A percentile compares a stretch with the other conserved stretches of the same genome.
These are phyloP conservation scores for Periophthalmodon schlosseri DNA, from an alignment of 2,113 vertebrate genomes.

Conservation along the genomic window DNA sequence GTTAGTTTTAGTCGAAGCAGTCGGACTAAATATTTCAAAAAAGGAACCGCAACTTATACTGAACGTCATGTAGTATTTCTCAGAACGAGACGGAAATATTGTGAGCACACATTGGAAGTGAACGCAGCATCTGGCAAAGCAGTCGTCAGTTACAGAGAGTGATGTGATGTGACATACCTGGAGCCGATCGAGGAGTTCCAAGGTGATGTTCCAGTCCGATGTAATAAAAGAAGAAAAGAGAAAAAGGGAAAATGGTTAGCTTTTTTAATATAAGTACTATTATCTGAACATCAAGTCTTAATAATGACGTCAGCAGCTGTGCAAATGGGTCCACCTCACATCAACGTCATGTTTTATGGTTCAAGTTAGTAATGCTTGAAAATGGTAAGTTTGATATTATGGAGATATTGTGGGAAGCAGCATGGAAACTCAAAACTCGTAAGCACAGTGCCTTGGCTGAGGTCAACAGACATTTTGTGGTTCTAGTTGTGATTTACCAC, in stretches of 20 bases:
- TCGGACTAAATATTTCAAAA: constrained; percentile 12
- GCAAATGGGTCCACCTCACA: constrained; percentile 27
- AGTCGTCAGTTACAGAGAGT: constrained; percentile 5
- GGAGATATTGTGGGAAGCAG: background rate
- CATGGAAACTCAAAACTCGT: background rate
- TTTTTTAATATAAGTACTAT: background rate
- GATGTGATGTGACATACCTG: constrained; percentile 65
- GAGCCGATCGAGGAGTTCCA: constrained; percentile 29
- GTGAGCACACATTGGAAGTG: background rate
- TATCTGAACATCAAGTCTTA: background rate
- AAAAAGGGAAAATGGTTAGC: constrained; percentile 42
- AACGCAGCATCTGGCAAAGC: constrained; percentile 6
- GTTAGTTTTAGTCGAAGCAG: constrained; percentile 2
- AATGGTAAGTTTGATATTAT: too few relatives aligned
- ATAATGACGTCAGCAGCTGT: background rate
- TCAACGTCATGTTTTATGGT: background rate
- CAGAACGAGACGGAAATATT: background rate
- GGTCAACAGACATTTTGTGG: background rate
- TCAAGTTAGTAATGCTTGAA: too few relatives aligned
- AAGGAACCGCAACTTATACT: constrained; percentile 21
- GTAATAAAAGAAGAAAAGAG: constrained; percentile 14
- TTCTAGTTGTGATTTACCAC: background rate
- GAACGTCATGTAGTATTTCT: constrained; percentile 19
- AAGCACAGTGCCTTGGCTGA: background rate
- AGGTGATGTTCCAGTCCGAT: constrained; percentile 42